A percentile compares a stretch with the other conserved stretches of the same genome.
These are phyloP conservation scores for Diaphora mendica DNA, from an alignment of 2,888 invertebrate species.

Conservation along the genomic window DNA sequence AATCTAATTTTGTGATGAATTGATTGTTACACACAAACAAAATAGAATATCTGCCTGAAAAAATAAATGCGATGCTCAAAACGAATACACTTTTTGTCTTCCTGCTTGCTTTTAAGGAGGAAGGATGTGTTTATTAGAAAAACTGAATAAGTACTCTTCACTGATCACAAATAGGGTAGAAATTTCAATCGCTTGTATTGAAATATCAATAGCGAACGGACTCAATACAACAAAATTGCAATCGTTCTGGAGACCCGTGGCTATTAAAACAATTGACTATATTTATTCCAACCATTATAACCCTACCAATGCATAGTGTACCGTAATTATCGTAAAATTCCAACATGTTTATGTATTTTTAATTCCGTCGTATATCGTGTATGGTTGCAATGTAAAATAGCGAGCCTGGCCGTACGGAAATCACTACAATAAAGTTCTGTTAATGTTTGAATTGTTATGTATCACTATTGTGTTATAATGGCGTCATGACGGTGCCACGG, in stretches of 20 bases:
- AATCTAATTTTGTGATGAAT: too few species aligned
- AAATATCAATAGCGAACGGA: conserved; percentile 17
- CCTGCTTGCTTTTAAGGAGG: too few species aligned
- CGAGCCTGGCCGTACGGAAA: conserved; percentile 70
- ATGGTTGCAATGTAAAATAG: conserved; percentile 69
- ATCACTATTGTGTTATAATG: conserved; percentile 51
- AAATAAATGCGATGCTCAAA: too few species aligned
- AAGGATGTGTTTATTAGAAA: background rate
- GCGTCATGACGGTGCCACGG: conserved; percentile 36
- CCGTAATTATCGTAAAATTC: conserved; percentile 83
- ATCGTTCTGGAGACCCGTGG: conserved; percentile 46
- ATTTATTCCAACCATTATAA: conserved; percentile 74
- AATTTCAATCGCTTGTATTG: conserved; percentile 17
- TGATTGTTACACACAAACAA: too few species aligned
- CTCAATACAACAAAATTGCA: conserved; percentile 40
- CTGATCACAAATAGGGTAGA: conserved; percentile 3
- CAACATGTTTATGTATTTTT: conserved; percentile 85
- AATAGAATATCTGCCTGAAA: too few species aligned
- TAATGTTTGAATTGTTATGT: conserved; percentile 64
- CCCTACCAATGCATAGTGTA: conserved; percentile 75
- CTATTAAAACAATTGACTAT: conserved; percentile 60
- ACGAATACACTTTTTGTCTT: too few species aligned
- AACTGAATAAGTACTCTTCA: background rate
- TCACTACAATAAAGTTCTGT: conserved; percentile 78
- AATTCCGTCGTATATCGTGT: conserved; percentile 77